These are phyloP conservation scores for Platycheirus rosarum DNA, from an alignment of 2,888 invertebrate genomes.

Conservation along the genomic window DNA sequence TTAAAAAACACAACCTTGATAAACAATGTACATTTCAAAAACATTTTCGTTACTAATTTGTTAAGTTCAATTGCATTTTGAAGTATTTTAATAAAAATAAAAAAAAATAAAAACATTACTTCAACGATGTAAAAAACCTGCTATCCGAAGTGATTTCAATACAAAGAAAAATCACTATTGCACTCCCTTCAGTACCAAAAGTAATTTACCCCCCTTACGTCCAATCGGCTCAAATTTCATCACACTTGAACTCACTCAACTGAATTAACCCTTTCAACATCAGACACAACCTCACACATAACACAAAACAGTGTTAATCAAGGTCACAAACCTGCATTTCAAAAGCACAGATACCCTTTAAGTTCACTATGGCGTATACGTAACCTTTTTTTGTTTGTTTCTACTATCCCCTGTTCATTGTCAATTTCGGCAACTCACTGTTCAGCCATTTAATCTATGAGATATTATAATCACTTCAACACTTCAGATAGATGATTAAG, in stretches of 20 bases:
- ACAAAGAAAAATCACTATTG: too few species aligned
- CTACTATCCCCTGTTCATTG: constrained; percentile 7
- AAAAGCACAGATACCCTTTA: constrained; percentile 1
- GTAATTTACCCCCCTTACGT: too few species aligned
- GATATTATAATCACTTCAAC: constrained; percentile 47
- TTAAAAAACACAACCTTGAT: too few species aligned
- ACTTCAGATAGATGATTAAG: constrained; percentile 63
- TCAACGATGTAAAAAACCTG: too few species aligned
- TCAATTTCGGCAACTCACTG: constrained; percentile 33
- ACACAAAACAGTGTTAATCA: constrained; percentile 13
- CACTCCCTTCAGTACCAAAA: too few species aligned
- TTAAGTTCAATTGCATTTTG: too few species aligned
- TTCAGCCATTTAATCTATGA: constrained; percentile 55
- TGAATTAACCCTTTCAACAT: constrained; percentile 16
- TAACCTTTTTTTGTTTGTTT: constrained; percentile 35
- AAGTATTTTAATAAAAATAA: too few species aligned
- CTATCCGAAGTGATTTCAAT: too few species aligned
- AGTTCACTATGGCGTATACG: constrained; percentile 54
- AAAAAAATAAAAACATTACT: too few species aligned
- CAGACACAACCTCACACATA: constrained; percentile 5
- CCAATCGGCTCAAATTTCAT: constrained; percentile 15
- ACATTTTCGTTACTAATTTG: too few species aligned
- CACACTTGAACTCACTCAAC: constrained; percentile 23
- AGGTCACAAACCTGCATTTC: constrained; percentile 31
- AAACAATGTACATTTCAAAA: too few species aligned